A percentile compares a stretch with the other conserved stretches of the same genome.
Evolutionary conservation across 30 jellyfish, hydroid and myxozoan genomes (phyloP).

Genomic region (Sanderia malayensis): DNA sequence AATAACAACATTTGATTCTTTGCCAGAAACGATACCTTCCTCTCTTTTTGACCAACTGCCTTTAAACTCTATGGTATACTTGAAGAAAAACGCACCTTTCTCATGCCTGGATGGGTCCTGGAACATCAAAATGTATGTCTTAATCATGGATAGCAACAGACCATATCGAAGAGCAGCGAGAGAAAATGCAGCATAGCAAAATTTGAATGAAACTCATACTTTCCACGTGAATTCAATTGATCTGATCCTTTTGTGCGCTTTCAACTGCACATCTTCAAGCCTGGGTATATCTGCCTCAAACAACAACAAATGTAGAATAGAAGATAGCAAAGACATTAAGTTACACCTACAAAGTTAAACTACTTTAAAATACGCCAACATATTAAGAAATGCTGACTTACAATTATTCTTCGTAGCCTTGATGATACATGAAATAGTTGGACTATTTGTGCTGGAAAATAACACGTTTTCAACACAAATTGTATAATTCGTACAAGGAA

Average conservation of each 20-base stretch:
- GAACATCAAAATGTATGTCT: too few species aligned
- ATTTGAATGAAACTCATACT: neutral
- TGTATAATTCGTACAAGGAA: constrained; percentile 1
- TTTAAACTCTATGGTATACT: neutral
- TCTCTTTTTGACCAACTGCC: neutral
- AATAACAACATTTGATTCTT: neutral
- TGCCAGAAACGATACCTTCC: neutral
- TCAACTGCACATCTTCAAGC: neutral
- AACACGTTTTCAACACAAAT: neutral
- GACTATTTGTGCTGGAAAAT: neutral
- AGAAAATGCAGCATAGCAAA: too few species aligned
- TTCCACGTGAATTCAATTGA: neutral
- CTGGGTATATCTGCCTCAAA: neutral
- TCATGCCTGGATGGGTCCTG: neutral
- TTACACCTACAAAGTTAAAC: too few species aligned
- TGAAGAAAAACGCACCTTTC: neutral
- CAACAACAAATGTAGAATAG: too few species aligned
- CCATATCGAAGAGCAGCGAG: too few species aligned
- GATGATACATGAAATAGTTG: neutral
- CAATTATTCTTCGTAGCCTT: neutral
- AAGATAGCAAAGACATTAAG: too few species aligned
- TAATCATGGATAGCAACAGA: too few species aligned
- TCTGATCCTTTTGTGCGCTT: neutral
- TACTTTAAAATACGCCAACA: too few species aligned
- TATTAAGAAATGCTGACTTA: too few species aligned